Conservation (phyloP, 1,140 invertebrate genomes). For the Drosophila leontia region DNA sequence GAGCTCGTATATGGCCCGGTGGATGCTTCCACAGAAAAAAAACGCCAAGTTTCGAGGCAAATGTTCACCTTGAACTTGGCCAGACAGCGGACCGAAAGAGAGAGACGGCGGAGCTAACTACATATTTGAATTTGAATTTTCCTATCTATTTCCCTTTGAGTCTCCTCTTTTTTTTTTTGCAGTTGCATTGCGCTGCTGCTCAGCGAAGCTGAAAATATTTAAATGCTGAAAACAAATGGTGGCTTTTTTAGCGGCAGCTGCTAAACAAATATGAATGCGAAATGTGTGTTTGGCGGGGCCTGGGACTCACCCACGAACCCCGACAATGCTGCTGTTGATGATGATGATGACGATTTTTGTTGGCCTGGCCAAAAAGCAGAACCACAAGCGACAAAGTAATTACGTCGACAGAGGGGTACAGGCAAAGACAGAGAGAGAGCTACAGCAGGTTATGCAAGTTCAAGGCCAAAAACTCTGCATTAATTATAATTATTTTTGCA, state of each 20-base stretch:
- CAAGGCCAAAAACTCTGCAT: slow-evolving; percentile 80
- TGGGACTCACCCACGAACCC: slow-evolving; percentile 55
- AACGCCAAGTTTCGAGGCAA: slow-evolving; percentile 23
- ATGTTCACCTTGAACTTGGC: slow-evolving; percentile 57
- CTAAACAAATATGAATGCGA: slow-evolving; percentile 59
- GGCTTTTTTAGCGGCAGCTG: slow-evolving; percentile 14
- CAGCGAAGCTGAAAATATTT: slow-evolving; percentile 66
- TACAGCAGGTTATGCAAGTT: slow-evolving; percentile 76
- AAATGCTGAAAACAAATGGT: slow-evolving; percentile 40
- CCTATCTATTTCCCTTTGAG: slow-evolving; percentile 20
- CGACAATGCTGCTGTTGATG: slow-evolving; percentile 26
- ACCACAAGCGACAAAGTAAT: slow-evolving; percentile 61
- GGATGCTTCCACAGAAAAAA: slow-evolving; percentile 49
- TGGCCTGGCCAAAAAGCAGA: slow-evolving; percentile 59
- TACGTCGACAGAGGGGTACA: slow-evolving; percentile 45
- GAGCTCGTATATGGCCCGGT: slow-evolving; percentile 34
- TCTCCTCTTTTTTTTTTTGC: slow-evolving; percentile 50
- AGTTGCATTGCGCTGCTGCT: slow-evolving; percentile 58
- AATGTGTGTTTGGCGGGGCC: slow-evolving; percentile 36
- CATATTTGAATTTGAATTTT: slow-evolving; percentile 45
- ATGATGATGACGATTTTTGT: slow-evolving; percentile 58
- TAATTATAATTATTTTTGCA: slow-evolving; percentile 83
- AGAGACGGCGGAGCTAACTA: slow-evolving; percentile 4
- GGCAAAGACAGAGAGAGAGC: background rate
- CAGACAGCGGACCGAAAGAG: background rate